Base-by-base conservation (phyloP, 2,888 invertebrate species). In the Leptopilina myrica region DNA sequence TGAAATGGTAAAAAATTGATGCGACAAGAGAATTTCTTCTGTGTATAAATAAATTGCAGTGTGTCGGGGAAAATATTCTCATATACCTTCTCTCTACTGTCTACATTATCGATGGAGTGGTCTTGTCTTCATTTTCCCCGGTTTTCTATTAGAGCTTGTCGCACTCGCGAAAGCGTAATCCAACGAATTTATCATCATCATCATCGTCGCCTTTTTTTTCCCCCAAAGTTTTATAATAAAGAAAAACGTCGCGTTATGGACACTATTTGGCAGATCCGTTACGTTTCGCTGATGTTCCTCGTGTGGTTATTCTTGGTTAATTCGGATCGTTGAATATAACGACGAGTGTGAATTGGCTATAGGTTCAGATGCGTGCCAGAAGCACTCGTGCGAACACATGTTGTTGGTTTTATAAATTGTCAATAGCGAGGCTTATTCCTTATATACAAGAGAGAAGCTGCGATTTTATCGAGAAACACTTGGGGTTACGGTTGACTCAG, bases 321-420 rank as follows among this genome's bases (percentile, higher is more conserved):
- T 76, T 20, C n/a, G 43, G 14, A 46, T 76, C 76, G 64, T 76
- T 76, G 43, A 26, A 46, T 26, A 8, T 7, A 33, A 7, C 26
- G 53, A n/a, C n/a, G 9, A 26, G 49, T 46, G 46, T 14, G n/a
- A 73, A 69, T 69, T 49, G 33, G 40, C 12, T 56, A 33, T 33
- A 33, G 33, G 26, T 33, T 73, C 56, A 59, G 56, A 73, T 64
- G 76, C 64, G 64, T 76, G 76, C 46, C 53, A 75, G 26, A 64
- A 66, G 49, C 49, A 40, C 64, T 67, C 40, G 76, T 43, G 14
- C 64, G 64, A 76, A 79, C 78, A 80, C 82, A 80, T 81, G 82
- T 81, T 81, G 80, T 82, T 81, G 80, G 65, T 77, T 77, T 80
- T 77, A 73, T 80, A 81, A 73, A 80, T 78, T 79, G 81, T 79